Conservation (phyloP, 2,797 vertebrate species). For the Coregonus ussuriensis region DNA sequence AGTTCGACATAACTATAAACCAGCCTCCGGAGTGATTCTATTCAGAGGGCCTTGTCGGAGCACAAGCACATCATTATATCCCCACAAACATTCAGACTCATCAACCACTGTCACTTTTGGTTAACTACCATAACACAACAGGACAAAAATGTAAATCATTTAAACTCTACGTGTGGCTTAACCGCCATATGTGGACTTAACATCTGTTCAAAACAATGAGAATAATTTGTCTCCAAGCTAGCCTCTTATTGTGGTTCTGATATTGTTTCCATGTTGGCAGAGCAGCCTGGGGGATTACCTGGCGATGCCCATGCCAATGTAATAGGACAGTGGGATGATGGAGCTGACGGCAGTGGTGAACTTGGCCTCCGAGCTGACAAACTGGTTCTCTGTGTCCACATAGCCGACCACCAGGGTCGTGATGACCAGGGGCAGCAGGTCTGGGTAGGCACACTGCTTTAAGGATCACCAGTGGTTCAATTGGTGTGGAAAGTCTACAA, state of each 20-base stretch:
- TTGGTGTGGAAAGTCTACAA: neutral
- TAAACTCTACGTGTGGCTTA: too few relatives aligned
- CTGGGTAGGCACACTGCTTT: slow-evolving; percentile 56
- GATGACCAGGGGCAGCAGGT: slow-evolving; percentile 82
- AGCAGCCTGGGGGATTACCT: slow-evolving; percentile 69
- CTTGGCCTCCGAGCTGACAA: slow-evolving; percentile 73
- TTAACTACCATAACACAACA: neutral
- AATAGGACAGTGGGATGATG: slow-evolving; percentile 89
- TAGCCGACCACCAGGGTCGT: slow-evolving; percentile 82
- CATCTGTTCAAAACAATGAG: neutral
- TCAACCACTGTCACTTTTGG: neutral
- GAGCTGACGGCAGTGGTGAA: slow-evolving; percentile 82
- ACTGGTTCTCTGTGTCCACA: slow-evolving; percentile 71
- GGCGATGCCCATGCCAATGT: slow-evolving; percentile 91
- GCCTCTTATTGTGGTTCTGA: neutral
- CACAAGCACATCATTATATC: too few relatives aligned
- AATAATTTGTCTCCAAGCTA: neutral
- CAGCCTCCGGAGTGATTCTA: too few relatives aligned
- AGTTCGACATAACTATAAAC: too few relatives aligned
- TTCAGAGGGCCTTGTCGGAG: too few relatives aligned
- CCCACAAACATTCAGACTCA: neutral
- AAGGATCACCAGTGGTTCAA: slow-evolving; percentile 54
- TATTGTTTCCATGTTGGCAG: too few relatives aligned
- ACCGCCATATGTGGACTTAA: neutral
- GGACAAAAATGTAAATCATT: neutral